Conservation (phyloP, 2,888 invertebrate species). For the Patella caerulea region DNA sequence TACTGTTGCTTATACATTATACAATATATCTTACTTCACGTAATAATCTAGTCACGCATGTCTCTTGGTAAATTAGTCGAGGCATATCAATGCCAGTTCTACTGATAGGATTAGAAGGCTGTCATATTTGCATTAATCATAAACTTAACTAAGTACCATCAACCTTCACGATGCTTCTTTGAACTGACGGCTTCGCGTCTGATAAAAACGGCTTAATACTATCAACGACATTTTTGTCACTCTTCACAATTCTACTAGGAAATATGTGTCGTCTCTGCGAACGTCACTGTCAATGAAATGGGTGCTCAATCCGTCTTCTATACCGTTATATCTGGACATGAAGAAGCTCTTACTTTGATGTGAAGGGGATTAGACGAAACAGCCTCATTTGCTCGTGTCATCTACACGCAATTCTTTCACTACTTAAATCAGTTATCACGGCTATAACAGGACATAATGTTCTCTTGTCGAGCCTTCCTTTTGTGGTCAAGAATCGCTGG, state of each 20-base stretch:
- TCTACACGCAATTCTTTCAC: constrained; percentile 27
- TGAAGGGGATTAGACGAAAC: constrained; percentile 25
- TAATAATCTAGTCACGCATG: too few relatives aligned
- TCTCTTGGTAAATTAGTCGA: too few relatives aligned
- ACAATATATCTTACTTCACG: too few relatives aligned
- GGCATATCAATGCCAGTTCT: constrained; percentile 17
- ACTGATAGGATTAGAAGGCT: constrained; percentile 25
- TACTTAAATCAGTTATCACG: constrained; percentile 26
- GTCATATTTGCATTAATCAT: constrained; percentile 32
- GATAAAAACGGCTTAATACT: too few relatives aligned
- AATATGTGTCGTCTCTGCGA: too few relatives aligned
- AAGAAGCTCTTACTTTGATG: constrained; percentile 34
- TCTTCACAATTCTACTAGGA: too few relatives aligned
- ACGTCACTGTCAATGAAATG: too few relatives aligned
- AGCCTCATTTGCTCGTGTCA: constrained; percentile 37
- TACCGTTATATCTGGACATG: constrained; percentile 11
- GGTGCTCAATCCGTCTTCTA: too few relatives aligned
- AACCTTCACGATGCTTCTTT: constrained; percentile 31
- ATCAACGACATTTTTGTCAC: too few relatives aligned
- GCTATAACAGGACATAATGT: constrained; percentile 17
- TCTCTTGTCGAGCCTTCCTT: too few relatives aligned
- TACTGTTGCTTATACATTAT: too few relatives aligned
- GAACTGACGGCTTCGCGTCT: constrained; percentile 18
- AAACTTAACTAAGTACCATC: constrained; percentile 24
- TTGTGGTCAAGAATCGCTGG: too few relatives aligned